Percentiles rank a stretch among this genome's conserved stretches.
Conservation (phyloP, 2,113 vertebrate genomes). For the Podarcis muralis region DNA sequence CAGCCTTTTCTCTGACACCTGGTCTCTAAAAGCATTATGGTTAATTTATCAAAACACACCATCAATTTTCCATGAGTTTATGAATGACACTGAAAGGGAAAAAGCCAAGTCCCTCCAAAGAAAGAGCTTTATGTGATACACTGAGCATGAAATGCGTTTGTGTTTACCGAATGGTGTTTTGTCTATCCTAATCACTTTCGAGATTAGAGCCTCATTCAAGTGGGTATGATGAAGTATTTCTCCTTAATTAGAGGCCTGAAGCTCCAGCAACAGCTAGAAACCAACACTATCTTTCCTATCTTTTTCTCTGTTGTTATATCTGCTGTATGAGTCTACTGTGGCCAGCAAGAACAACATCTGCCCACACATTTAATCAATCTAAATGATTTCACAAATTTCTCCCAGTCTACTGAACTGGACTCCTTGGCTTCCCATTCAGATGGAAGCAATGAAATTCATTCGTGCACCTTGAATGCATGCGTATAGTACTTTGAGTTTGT, state of each 20-base stretch:
- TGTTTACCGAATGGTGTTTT: constrained; percentile 33
- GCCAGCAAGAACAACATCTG: constrained; percentile 45
- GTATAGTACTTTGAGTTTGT: not conserved
- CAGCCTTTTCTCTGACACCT: constrained; percentile 55
- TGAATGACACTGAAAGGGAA: constrained; percentile 8
- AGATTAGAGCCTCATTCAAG: constrained; percentile 23
- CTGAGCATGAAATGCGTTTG: constrained; percentile 26
- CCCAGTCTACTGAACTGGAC: not conserved
- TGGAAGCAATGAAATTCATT: not conserved
- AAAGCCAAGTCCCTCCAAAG: not conserved
- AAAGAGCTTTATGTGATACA: constrained; percentile 39
- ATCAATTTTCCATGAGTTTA: constrained; percentile 21
- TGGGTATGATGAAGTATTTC: not conserved
- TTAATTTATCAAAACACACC: constrained; percentile 61
- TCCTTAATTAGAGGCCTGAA: constrained; percentile 33
- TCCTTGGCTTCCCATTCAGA: not conserved
- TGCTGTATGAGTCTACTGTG: constrained; percentile 50
- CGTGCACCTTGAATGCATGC: not conserved
- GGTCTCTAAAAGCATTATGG: constrained; percentile 46
- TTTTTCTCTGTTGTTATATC: constrained; percentile 33
- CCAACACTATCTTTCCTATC: constrained; percentile 26
- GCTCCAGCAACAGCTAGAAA: constrained; percentile 28
- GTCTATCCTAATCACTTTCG: constrained; percentile 19
- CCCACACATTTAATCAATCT: constrained; percentile 40
- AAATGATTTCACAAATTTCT: constrained; percentile 39